Conservation (phyloP, 2,888 invertebrate species). For the Tetragnatha montana region DNA sequence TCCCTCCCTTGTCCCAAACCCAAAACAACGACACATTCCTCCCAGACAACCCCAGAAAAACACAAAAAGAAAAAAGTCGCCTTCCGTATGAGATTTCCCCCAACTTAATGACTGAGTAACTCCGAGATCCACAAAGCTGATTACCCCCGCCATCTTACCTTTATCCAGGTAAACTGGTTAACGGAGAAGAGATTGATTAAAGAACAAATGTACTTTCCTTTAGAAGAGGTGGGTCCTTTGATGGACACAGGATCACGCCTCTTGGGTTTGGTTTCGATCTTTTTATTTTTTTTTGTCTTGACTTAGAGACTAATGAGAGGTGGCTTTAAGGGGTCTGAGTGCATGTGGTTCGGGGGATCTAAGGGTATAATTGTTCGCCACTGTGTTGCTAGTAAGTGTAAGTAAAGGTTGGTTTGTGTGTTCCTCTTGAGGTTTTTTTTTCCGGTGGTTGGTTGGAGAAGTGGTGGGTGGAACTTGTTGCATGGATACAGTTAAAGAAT, state of each 20-base stretch:
- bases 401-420: too few species aligned
- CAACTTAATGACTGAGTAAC: background rate
- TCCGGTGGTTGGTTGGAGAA: too few species aligned
- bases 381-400: too few species aligned
- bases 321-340: background rate
- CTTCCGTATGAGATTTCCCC: background rate
- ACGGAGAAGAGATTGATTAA: background rate
- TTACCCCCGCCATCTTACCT: background rate
- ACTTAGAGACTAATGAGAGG: background rate
- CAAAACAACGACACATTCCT: background rate
- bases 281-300: background rate
- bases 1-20: too few species aligned
- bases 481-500: too few species aligned
- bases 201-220: background rate
- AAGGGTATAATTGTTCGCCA: background rate
- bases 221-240: background rate
- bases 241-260: background rate
- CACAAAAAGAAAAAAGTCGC: background rate
- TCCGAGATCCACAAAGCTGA: background rate
- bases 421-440: too few species aligned
- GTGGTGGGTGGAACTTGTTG: too few species aligned
- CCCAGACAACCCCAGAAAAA: background rate
- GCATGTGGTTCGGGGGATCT: background rate
- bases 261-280: background rate
- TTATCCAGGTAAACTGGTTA: background rate